Conservation (phyloP, 2,113 vertebrate species). For the Elephantulus edwardii region DNA sequence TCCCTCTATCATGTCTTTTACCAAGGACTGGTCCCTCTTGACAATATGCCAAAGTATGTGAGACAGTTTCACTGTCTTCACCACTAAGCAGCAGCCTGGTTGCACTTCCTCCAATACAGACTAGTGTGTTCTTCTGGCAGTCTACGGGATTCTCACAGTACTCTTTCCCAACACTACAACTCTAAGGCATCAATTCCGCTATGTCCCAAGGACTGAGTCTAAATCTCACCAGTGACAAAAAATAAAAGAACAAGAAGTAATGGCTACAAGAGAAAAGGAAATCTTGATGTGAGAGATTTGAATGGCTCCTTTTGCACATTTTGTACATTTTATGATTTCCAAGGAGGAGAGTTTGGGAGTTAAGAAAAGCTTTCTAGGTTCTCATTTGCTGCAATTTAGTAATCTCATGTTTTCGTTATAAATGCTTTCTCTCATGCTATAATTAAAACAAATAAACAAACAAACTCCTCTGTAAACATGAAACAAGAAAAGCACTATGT, state of each 20-base stretch:
- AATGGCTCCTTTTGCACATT: neutral
- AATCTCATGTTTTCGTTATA: slow-evolving; percentile 40
- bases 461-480: neutral
- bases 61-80: too few relatives aligned
- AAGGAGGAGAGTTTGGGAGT: neutral
- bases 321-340: slow-evolving; percentile 24
- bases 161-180: too few relatives aligned
- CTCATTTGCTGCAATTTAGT: slow-evolving; percentile 33
- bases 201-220: neutral
- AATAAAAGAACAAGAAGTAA: neutral
- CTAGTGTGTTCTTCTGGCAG: too few relatives aligned
- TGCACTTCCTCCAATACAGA: too few relatives aligned
- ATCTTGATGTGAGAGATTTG: neutral
- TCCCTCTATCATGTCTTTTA: too few relatives aligned
- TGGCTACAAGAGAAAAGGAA: neutral
- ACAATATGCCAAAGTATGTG: too few relatives aligned
- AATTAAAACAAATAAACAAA: slow-evolving; percentile 10
- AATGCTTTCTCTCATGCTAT: neutral
- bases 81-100: too few relatives aligned
- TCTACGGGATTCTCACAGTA: too few relatives aligned
- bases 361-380: slow-evolving; percentile 36
- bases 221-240: neutral
- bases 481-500: slow-evolving; percentile 14
- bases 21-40: too few relatives aligned
- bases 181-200: too few relatives aligned